A percentile compares a stretch with the other conserved stretches of the same genome.
Conservation (phyloP, 2,888 invertebrate genomes). For the Cheilosia scutellata region DNA sequence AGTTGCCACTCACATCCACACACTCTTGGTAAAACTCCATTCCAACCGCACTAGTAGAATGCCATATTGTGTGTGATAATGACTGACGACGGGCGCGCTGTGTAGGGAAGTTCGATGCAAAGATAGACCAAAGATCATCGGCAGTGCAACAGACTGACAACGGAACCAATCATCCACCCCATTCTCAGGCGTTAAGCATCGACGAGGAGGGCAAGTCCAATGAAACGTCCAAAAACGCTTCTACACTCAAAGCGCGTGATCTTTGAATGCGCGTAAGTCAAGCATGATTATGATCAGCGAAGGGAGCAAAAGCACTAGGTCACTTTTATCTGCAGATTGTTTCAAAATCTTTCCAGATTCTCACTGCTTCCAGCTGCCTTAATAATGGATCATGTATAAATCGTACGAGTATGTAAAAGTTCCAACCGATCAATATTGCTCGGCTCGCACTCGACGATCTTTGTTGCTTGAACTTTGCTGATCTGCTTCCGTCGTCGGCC, state of each 20-base stretch:
- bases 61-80: conserved; percentile 41
- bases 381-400: conserved; percentile 4
- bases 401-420: neutral
- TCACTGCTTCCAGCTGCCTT: neutral
- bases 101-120: conserved; percentile 37
- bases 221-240: conserved; percentile 23
- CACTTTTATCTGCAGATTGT: neutral
- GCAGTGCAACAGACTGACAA: conserved; percentile 41
- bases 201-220: conserved; percentile 4
- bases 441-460: conserved; percentile 28
- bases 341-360: conserved; percentile 11
- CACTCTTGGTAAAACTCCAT: conserved; percentile 5
- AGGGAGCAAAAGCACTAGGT: neutral
- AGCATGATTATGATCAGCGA: conserved; percentile 29
- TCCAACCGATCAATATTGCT: conserved; percentile 44
- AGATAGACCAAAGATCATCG: conserved; percentile 52
- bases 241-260: conserved; percentile 27
- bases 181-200: neutral
- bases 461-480: conserved; percentile 37
- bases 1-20: conserved; percentile 1
- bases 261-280: conserved; percentile 47
- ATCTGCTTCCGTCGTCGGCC: conserved; percentile 30
- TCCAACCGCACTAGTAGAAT: neutral
- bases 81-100: conserved; percentile 24
- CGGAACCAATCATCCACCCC: conserved; percentile 40